phyloP scores from a whole-genome alignment of 1,140 invertebrate species.

The Pinna nobilis region DNA sequence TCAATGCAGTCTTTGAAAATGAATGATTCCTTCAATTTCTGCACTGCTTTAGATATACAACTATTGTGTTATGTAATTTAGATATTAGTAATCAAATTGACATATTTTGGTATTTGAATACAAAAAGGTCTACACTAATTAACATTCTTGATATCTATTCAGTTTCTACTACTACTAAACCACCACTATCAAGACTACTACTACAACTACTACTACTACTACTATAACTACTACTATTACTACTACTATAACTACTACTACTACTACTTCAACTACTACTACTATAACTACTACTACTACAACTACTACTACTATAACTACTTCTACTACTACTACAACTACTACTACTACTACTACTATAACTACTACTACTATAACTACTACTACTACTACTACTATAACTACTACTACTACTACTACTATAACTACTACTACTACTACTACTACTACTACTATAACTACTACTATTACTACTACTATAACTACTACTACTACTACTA shows the following conservation, averaged over 20 bases:
- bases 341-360: slow-evolving; percentile 26
- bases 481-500: slow-evolving; percentile 40
- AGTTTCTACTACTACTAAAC: slow-evolving; percentile 27
- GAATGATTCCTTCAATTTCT: too few relatives aligned
- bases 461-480: slow-evolving; percentile 44
- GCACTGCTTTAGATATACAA: too few relatives aligned
- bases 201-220: slow-evolving; percentile 43
- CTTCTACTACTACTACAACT: too few relatives aligned
- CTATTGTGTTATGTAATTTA: too few relatives aligned
- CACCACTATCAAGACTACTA: too few relatives aligned
- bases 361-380: slow-evolving; percentile 24
- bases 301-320: too few relatives aligned
- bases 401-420: slow-evolving; percentile 40
- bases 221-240: slow-evolving; percentile 41
- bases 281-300: slow-evolving; percentile 32
- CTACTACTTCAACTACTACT: slow-evolving; percentile 36
- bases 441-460: slow-evolving; percentile 37
- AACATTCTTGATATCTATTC: background rate
- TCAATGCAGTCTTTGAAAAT: too few relatives aligned
- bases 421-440: slow-evolving; percentile 37
- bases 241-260: slow-evolving; percentile 32
- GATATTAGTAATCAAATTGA: too few relatives aligned
- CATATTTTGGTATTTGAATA: too few relatives aligned
- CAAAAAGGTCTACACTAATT: too few relatives aligned
- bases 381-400: slow-evolving; percentile 27